Base-by-base conservation (phyloP, 2,888 invertebrate genomes). In the Pandemis cinnamomeana region DNA sequence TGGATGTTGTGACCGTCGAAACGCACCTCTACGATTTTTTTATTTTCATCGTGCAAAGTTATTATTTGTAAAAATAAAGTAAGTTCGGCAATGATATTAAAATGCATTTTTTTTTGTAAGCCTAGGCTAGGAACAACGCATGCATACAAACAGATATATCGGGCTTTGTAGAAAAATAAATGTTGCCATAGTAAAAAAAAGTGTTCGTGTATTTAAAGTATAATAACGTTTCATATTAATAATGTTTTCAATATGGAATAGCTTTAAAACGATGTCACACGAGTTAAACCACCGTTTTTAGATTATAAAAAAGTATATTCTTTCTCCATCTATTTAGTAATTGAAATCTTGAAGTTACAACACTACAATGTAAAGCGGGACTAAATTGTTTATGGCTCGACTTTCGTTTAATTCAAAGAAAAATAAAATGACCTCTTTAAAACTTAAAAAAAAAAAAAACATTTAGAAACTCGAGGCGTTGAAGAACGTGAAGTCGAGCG, bases 221-320 rank as follows among this genome's bases (percentile, higher is more conserved):
- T 82, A 78, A 80, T 82, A 80, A 79, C 77, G 78, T 77, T 77
- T 79, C 80, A 79, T 82, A 77, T 78, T 78, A 74, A 77, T 74
- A 67, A 71, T 75, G 69, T 82, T 82, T 85, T 87, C 83, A 81
- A 82, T 85, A 83, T 85, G 84, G 83, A 83, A 84, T 89, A 92
- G 93, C 92, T 92, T 93, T 93, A 92, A 91, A 89, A 83, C 83
- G 46, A 86, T 88, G 89, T 91, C 90, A 90, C 92, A 91, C 90
- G 92, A 91, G 84, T 83, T 83, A 89, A 86, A 93, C 93, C 93
- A 93, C 93, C 93, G 93, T 89, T 87, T 80, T 88, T 90, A 91
- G 90, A 88, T 85, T 87, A 84, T 85, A 85, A 85, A 83, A 81
- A 80, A 82, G 79, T 78, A 77, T 48, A 44, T 75, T 81, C 80